A percentile compares a stretch with the other conserved stretches of the same genome.
phyloP scores from a whole-genome alignment of 2,113 vertebrate genomes.

The human region DNA sequence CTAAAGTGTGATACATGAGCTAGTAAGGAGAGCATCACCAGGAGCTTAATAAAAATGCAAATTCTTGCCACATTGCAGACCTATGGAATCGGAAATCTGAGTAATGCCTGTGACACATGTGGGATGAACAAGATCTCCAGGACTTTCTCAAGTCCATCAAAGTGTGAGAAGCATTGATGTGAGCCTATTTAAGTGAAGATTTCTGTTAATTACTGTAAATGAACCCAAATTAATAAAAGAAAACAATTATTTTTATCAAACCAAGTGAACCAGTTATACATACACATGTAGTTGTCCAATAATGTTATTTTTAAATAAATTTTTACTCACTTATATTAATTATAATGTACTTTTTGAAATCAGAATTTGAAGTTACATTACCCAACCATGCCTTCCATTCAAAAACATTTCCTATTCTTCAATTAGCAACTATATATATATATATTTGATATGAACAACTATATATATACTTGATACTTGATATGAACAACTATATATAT shows the following conservation, averaged over 20 bases:
- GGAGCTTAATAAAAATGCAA: background rate
- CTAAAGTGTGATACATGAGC: no score
- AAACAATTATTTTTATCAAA: background rate
- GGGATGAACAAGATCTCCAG: background rate
- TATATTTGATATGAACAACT: no score
- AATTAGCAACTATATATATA: background rate
- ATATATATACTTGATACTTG: no score
- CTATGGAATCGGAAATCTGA: background rate
- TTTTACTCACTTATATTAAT: background rate
- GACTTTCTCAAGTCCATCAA: background rate
- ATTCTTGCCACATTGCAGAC: background rate
- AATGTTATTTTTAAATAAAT: background rate
- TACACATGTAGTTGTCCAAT: background rate
- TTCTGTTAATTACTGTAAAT: background rate
- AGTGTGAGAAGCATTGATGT: background rate
- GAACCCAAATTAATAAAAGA: background rate
- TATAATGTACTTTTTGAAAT: background rate
- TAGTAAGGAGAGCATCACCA: background rate
- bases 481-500: no score
- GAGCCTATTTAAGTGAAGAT: background rate
- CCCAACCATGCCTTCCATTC: background rate
- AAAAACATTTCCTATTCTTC: background rate
- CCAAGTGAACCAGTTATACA: background rate
- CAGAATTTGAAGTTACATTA: background rate
- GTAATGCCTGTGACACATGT: fast-evolving